A percentile compares a stretch with the other conserved stretches of the same genome.
Evolutionary conservation across 2,888 invertebrate species (phyloP).

Genomic region (Neria commutata): DNA sequence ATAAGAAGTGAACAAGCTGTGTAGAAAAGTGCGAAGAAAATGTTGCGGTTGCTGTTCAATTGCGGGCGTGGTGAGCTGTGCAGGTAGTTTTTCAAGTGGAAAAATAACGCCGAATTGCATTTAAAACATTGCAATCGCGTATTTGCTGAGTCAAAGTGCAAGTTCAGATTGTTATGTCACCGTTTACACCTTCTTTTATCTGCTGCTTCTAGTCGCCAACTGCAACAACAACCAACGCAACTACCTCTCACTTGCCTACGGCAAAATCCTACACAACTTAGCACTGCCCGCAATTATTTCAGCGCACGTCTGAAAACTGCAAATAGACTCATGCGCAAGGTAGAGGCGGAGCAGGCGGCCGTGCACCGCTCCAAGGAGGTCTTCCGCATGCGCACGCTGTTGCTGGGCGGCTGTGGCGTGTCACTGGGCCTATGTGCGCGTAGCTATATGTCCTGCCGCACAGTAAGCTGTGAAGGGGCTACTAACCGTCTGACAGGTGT

Average conservation of each 20-base stretch:
- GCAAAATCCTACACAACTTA: constrained; percentile 7
- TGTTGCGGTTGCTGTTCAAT: constrained; percentile 48
- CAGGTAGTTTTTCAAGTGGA: constrained; percentile 38
- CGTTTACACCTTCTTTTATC: not conserved
- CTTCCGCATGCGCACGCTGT: constrained; percentile 40
- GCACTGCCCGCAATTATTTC: constrained; percentile 15
- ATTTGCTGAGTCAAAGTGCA: constrained; percentile 15
- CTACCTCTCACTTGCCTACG: constrained; percentile 28
- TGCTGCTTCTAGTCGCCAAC: constrained; percentile 32
- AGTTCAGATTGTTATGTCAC: not conserved
- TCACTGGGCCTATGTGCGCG: constrained; percentile 47
- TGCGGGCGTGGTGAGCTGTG: constrained; percentile 45
- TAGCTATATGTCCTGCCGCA: constrained; percentile 32
- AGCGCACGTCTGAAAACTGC: constrained; percentile 36
- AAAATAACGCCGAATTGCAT: constrained; percentile 3
- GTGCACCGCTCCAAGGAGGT: constrained; percentile 3
- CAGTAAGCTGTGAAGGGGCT: constrained; percentile 51
- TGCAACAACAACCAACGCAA: constrained; percentile 34
- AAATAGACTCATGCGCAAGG: constrained; percentile 26
- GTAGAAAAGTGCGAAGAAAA: constrained; percentile 25
- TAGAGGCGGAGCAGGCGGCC: constrained; percentile 1
- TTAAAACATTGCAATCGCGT: constrained; percentile 16
- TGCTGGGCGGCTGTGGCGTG: constrained; percentile 49
- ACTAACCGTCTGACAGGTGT: constrained; percentile 55
- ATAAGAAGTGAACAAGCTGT: not conserved